phyloP scores from a whole-genome alignment of 2,888 invertebrate genomes.

The Chrysotoxum bicinctum region DNA sequence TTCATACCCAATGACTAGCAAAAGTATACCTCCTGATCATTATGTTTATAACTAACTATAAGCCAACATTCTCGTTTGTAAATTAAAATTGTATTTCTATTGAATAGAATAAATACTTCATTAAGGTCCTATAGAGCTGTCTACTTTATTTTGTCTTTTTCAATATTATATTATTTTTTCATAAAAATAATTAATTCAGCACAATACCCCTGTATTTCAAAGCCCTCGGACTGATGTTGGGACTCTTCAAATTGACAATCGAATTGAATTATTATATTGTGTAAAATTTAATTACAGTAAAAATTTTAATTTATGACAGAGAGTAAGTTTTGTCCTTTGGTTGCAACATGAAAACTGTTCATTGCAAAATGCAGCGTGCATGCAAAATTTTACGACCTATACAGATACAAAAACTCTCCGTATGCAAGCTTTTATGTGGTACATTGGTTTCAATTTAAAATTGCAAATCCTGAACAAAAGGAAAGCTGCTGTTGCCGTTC shows the following conservation, averaged over 20 bases:
- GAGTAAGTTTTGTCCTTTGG: slow-evolving; percentile 48
- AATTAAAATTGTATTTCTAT: neutral
- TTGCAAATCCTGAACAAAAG: slow-evolving; percentile 60
- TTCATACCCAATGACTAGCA: no score
- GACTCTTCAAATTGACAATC: slow-evolving; percentile 40
- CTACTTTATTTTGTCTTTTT: neutral
- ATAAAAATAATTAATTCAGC: slow-evolving; percentile 60
- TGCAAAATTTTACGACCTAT: slow-evolving; percentile 33
- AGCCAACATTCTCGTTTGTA: neutral
- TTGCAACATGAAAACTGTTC: slow-evolving; percentile 28
- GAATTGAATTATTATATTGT: slow-evolving; percentile 66
- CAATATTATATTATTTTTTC: slow-evolving; percentile 12
- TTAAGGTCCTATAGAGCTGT: neutral
- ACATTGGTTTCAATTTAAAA: slow-evolving; percentile 68
- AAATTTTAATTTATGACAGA: slow-evolving; percentile 77
- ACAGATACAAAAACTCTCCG: slow-evolving; percentile 3
- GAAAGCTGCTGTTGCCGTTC: slow-evolving; percentile 54
- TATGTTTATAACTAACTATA: neutral
- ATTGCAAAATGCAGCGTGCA: slow-evolving; percentile 17
- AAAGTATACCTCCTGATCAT: neutral
- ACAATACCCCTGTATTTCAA: slow-evolving; percentile 33
- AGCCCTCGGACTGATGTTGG: slow-evolving; percentile 20
- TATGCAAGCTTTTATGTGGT: slow-evolving; percentile 57
- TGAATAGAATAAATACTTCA: slow-evolving; percentile 15
- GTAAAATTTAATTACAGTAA: slow-evolving; percentile 74